These are phyloP conservation scores for Aricia agestis DNA, from an alignment of 1,140 invertebrate species.

Conservation along the genomic window DNA sequence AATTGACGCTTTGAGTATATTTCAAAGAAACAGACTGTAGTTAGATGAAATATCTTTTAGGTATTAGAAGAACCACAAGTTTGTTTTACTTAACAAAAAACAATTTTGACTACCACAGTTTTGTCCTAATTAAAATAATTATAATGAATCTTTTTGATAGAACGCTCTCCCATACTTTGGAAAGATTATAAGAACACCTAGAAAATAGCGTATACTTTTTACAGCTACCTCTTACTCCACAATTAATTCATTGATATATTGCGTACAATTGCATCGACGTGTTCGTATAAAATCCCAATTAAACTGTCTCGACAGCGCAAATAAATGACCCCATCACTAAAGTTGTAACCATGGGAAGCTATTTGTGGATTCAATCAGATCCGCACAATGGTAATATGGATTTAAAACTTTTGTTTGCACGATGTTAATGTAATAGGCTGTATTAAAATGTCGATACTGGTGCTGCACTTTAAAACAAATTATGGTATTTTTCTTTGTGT, in stretches of 20 bases:
- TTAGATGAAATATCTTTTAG: neutral
- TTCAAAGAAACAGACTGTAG: neutral
- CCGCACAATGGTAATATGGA: conserved; percentile 60
- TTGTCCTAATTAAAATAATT: too few relatives aligned
- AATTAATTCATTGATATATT: neutral
- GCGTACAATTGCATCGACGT: neutral
- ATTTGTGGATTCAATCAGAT: conserved; percentile 73
- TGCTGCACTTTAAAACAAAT: conserved; percentile 8
- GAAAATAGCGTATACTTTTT: neutral
- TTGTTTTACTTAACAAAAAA: too few relatives aligned
- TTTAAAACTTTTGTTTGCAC: conserved; percentile 54
- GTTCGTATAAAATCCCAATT: conserved; percentile 2
- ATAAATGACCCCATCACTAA: conserved; percentile 38
- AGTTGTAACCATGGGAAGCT: conserved; percentile 57
- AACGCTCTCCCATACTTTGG: too few relatives aligned
- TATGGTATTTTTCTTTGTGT: neutral
- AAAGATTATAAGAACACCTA: too few relatives aligned
- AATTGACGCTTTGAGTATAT: neutral
- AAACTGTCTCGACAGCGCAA: conserved; percentile 18
- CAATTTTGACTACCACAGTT: too few relatives aligned
- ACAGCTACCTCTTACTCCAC: neutral
- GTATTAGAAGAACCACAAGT: too few relatives aligned
- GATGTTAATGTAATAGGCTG: conserved; percentile 26
- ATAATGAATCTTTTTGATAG: too few relatives aligned
- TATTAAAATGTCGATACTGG: conserved; percentile 4